A percentile compares a stretch with the other conserved stretches of the same genome.
These are phyloP conservation scores for Saguinus midas DNA, from an alignment of 2,113 vertebrate species.

Conservation along the genomic window DNA sequence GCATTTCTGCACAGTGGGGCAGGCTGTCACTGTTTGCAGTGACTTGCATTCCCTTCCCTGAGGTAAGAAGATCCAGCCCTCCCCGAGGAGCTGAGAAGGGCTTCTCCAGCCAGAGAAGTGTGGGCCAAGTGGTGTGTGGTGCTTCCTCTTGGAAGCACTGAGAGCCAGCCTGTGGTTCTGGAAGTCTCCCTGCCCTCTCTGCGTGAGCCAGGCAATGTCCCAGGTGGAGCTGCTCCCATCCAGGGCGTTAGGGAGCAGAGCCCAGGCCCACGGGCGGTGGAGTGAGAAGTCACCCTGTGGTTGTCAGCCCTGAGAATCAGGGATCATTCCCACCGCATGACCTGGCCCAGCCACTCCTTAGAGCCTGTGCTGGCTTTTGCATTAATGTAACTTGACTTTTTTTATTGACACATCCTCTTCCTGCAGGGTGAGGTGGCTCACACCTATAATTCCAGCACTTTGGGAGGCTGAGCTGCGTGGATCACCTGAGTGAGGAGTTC, in stretches of 20 bases:
- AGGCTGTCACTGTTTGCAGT: accelerated
- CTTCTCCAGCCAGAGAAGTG: not conserved
- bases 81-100: accelerated
- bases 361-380: accelerated
- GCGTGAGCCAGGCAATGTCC: not conserved
- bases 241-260: accelerated
- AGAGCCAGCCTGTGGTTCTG: not conserved
- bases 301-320: not conserved
- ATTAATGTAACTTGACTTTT: too few species aligned
- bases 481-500: not conserved
- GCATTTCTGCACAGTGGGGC: accelerated
- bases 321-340: accelerated
- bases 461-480: not conserved
- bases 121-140: accelerated
- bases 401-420: too few species aligned
- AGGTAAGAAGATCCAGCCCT: not conserved
- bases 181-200: not conserved
- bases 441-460: not conserved
- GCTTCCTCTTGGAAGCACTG: too few species aligned
- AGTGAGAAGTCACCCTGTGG: accelerated
- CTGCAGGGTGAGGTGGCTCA: not conserved
- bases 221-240: not conserved
- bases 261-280: accelerated
- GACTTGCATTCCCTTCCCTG: too few species aligned
- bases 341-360: accelerated